Evolutionary conservation across 2,113 vertebrate genomes (phyloP), one percentile per base, ranked within the genome.

Genomic region (Microcebus jonahi): DNA sequence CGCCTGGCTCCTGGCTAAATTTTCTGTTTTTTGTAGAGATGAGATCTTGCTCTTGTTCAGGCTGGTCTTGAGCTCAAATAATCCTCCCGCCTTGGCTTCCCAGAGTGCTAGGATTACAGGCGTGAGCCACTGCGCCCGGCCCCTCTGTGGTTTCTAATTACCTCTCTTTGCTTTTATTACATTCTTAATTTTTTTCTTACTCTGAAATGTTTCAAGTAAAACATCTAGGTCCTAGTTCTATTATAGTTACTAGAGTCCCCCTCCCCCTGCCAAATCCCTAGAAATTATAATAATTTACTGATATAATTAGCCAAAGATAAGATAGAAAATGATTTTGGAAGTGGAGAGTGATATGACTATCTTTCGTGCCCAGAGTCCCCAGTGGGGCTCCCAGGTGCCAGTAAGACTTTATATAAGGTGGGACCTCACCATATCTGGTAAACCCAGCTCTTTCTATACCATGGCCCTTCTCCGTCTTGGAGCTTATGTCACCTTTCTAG

Each of bases 221-320:
- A 83, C 14, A 21, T 57, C 55, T 57, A 57, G 55, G 20, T 57
- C 21, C 55, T 57, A 57, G 55, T 57, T 57, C 55, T 21, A 21
- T 57, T 57, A 57, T 21, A 21, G 55, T 57, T 57, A 21, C 20
- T 57, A 57, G 55, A 57, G 21, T 20, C 55, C 23, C 17, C 6
- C 14, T 21, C 29, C 8, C 7, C n/a, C 12, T 13, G 10, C 48
- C 48, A 67, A 11, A 9, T 31, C 39, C 36, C 36, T 15, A 14
- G 1, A 29, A 5, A 13, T 17, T 83, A 4, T 61, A 88, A 31
- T 76, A 63, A 84, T 53, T 84, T 84, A 65, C 90, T 77, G 18
- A 95, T 81, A 68, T 25, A 82, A 68, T 79, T 36, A 95, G 45
- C 45, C 76, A 91, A 81, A 90, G 39, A 48, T 50, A 55, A 90